Evolutionary conservation across 2,797 vertebrate species (phyloP).

Genomic region (Pipistrellus pipistrellus): DNA sequence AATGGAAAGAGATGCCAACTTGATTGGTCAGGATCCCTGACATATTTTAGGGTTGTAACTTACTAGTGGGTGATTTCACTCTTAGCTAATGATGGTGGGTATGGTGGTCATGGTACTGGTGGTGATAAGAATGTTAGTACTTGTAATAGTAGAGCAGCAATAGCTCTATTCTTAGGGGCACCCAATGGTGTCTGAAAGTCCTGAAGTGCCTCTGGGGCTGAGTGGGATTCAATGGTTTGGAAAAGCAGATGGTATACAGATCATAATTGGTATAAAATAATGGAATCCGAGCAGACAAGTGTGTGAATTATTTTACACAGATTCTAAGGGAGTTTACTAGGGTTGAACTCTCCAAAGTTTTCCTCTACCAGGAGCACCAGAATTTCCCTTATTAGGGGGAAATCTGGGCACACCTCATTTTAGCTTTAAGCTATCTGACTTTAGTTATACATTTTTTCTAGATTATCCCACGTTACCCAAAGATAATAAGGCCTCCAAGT

Average conservation of each 20-base stretch:
- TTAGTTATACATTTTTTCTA: neutral
- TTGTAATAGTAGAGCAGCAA: neutral
- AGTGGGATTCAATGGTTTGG: neutral
- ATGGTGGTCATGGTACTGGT: neutral
- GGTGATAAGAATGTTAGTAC: neutral
- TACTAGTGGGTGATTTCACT: neutral
- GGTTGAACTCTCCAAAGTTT: neutral
- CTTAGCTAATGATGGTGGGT: neutral
- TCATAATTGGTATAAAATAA: neutral
- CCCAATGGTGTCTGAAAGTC: neutral
- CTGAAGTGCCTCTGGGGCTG: neutral
- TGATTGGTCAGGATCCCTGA: neutral
- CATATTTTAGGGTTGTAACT: neutral
- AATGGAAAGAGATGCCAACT: neutral
- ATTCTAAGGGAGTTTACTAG: neutral
- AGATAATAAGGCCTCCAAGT: neutral
- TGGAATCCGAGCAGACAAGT: constrained; percentile 31
- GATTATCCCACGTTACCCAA: neutral
- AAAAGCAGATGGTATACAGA: neutral
- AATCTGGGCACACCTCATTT: neutral
- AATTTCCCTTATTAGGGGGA: neutral
- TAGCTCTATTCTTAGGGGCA: neutral
- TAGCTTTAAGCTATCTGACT: neutral
- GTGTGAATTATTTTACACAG: neutral
- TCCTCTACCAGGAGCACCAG: neutral